Conservation (phyloP, 2,797 vertebrate genomes). For the Setipinna tenuifilis region DNA sequence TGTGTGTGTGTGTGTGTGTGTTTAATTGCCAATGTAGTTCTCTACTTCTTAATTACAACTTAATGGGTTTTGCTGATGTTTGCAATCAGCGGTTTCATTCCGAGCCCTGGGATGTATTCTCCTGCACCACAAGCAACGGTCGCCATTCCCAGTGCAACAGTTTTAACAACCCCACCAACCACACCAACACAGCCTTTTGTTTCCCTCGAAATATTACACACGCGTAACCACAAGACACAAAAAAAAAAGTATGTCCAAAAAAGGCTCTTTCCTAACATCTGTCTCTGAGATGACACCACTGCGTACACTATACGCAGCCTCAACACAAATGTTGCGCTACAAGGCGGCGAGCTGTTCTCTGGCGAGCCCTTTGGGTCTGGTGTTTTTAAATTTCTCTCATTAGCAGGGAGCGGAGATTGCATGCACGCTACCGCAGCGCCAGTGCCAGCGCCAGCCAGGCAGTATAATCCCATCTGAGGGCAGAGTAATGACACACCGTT, state of each 20-base stretch:
- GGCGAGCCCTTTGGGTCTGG: conserved; percentile 21
- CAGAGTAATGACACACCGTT: conserved; percentile 21
- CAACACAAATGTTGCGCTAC: conserved; percentile 24
- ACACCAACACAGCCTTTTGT: background rate
- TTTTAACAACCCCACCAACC: background rate
- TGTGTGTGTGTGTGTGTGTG: conserved; percentile 34
- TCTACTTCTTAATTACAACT: background rate
- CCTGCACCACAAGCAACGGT: background rate
- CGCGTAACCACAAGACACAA: background rate
- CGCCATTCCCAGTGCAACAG: background rate
- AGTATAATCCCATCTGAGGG: conserved; percentile 34
- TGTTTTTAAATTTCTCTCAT: conserved; percentile 13
- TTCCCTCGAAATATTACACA: too few relatives aligned
- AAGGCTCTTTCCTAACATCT: background rate
- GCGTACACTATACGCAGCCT: background rate
- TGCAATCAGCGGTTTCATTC: conserved; percentile 5
- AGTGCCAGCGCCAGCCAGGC: conserved; percentile 15
- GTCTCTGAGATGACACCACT: background rate
- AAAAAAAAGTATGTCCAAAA: background rate
- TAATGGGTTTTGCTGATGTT: conserved; percentile 24
- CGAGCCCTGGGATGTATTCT: conserved; percentile 2
- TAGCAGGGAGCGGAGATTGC: conserved; percentile 29
- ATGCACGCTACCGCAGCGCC: background rate
- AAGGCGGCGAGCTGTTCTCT: conserved; percentile 21
- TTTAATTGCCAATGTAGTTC: conserved; percentile 26